Percentiles rank a stretch among this genome's conserved stretches.
phyloP scores from a whole-genome alignment of 2,797 vertebrate species.

The Mastacembelus armatus region DNA sequence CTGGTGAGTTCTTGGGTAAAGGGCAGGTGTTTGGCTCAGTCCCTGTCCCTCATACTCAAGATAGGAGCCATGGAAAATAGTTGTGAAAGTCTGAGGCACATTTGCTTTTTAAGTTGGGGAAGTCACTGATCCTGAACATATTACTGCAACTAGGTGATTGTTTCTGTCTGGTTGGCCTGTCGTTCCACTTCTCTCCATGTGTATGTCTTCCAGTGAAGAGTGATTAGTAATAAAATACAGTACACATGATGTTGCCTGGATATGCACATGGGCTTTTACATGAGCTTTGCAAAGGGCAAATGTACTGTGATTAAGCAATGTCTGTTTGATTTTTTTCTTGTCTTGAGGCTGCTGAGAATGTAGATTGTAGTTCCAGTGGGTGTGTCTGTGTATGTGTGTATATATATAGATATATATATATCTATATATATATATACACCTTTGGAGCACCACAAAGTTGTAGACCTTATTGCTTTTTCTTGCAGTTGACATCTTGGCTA shows the following conservation, averaged over 20 bases:
- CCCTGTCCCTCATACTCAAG: constrained; percentile 48
- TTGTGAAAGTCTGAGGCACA: constrained; percentile 45
- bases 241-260: constrained; percentile 45
- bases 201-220: constrained; percentile 19
- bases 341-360: constrained; percentile 41
- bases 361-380: constrained; percentile 7
- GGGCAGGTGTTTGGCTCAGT: constrained; percentile 51
- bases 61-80: constrained; percentile 51
- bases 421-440: too few relatives aligned
- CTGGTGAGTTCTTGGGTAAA: constrained; percentile 46
- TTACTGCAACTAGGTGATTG: constrained; percentile 53
- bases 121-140: constrained; percentile 72
- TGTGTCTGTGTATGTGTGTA: too few relatives aligned
- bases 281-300: constrained; percentile 59
- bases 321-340: constrained; percentile 20
- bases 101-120: constrained; percentile 60
- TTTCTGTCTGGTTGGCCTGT: constrained; percentile 10
- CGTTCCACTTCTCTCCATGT: constrained; percentile 17
- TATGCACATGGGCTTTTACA: constrained; percentile 66
- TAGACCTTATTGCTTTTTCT: constrained; percentile 15
- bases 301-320: constrained; percentile 38
- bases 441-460: constrained; percentile 15
- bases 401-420: too few relatives aligned
- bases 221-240: constrained; percentile 64
- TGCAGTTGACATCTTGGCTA: not conserved